Conservation (phyloP, 2,113 vertebrate species). For the Pontoporia blainvillei region DNA sequence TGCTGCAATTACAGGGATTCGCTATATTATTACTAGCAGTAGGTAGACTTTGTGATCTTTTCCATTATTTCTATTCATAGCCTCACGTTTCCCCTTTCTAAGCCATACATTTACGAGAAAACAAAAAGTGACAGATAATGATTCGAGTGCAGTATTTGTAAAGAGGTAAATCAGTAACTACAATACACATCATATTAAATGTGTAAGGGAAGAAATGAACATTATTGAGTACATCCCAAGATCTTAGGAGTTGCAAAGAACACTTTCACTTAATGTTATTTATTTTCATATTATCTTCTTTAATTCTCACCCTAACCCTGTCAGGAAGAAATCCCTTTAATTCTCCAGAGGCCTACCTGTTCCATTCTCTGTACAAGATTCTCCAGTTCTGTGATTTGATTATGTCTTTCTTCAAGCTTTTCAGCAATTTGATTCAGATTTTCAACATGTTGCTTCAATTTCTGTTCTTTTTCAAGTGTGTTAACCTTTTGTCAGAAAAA, state of each 20-base stretch:
- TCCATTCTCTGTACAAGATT: constrained; percentile 79
- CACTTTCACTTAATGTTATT: not conserved
- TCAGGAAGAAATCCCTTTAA: not conserved
- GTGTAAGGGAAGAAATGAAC: not conserved
- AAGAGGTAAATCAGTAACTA: not conserved
- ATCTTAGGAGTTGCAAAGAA: not conserved
- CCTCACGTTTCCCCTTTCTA: not conserved
- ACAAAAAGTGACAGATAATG: not conserved
- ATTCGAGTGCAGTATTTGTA: not conserved
- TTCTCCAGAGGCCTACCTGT: constrained; percentile 53
- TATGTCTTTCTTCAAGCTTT: constrained; percentile 70
- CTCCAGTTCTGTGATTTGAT: constrained; percentile 70
- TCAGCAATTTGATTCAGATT: constrained; percentile 43
- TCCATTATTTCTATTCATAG: not conserved
- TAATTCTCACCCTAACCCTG: not conserved
- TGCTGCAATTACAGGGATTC: not conserved
- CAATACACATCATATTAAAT: not conserved
- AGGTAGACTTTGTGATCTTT: not conserved
- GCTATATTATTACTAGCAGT: fast-evolving
- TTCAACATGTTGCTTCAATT: constrained; percentile 59
- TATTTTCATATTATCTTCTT: not conserved
- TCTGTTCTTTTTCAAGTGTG: constrained; percentile 70
- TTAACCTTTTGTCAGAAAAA: constrained; percentile 56
- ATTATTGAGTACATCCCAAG: not conserved
- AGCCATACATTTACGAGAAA: not conserved